phyloP scores from a whole-genome alignment of 2,797 vertebrate species.

The Telmatherina bonti region DNA sequence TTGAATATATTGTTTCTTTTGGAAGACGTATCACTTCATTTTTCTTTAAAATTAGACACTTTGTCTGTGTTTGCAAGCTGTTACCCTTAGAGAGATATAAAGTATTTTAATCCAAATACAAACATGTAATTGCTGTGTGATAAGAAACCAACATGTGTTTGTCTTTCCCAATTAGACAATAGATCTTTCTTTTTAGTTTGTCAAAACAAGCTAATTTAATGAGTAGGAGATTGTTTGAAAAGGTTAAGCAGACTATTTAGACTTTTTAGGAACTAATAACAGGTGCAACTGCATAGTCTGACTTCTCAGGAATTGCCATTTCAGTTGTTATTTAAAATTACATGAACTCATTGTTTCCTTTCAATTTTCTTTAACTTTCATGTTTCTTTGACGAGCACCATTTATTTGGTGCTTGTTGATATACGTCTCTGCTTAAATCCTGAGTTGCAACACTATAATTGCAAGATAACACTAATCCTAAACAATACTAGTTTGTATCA shows the following conservation, averaged over 20 bases:
- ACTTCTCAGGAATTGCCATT: neutral
- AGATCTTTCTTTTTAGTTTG: neutral
- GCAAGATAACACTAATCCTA: too few species aligned
- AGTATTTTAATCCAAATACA: neutral
- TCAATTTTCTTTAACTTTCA: too few species aligned
- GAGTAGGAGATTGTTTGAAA: neutral
- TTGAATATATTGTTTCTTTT: too few species aligned
- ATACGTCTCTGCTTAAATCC: neutral
- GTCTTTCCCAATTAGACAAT: neutral
- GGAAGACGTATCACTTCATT: too few species aligned
- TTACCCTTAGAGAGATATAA: neutral
- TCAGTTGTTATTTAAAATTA: neutral
- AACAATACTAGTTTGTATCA: too few species aligned
- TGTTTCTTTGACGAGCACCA: too few species aligned
- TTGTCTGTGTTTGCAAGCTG: too few species aligned
- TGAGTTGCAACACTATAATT: neutral
- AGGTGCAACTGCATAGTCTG: neutral
- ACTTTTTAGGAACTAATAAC: neutral
- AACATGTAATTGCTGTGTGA: neutral
- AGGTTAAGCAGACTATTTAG: neutral
- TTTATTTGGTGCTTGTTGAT: too few species aligned
- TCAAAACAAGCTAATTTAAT: neutral
- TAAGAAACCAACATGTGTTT: neutral
- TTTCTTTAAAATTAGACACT: too few species aligned
- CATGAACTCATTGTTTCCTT: too few species aligned